Evolutionary conservation across 2,888 invertebrate species (phyloP).

Genomic region (Papilio protenor): DNA sequence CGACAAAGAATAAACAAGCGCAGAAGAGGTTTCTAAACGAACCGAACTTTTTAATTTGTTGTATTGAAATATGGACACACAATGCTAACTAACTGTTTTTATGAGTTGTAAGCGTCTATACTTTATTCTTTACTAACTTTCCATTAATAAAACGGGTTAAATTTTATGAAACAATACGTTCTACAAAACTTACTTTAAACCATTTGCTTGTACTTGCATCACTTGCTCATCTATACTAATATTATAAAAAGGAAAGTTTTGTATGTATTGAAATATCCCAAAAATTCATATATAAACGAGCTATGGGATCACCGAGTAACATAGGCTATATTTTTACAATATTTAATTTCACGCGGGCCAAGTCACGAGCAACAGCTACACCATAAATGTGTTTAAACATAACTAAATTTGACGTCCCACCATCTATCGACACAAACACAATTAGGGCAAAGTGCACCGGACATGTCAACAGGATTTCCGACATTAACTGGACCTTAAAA

Average conservation of each 20-base stretch:
- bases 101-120: not conserved
- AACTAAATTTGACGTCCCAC: not conserved
- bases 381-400: not conserved
- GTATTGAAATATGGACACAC: conserved; percentile 5
- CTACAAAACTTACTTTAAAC: not conserved
- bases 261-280: too few species aligned
- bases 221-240: not conserved
- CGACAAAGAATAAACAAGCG: conserved; percentile 39
- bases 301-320: too few species aligned
- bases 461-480: conserved; percentile 38
- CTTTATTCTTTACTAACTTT: not conserved
- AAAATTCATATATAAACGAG: too few species aligned
- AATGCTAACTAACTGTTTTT: not conserved
- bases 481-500: conserved; percentile 35
- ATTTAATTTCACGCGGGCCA: too few species aligned
- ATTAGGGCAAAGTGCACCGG: not conserved
- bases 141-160: not conserved
- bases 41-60: conserved; percentile 6
- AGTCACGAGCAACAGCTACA: not conserved
- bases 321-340: too few species aligned
- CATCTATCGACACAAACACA: not conserved
- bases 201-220: not conserved
- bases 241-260: too few species aligned
- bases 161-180: not conserved
- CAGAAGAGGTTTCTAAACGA: conserved; percentile 7